Evolutionary conservation across 2,113 vertebrate species (phyloP).

Genomic region (Poeciliopsis turrubarensis): DNA sequence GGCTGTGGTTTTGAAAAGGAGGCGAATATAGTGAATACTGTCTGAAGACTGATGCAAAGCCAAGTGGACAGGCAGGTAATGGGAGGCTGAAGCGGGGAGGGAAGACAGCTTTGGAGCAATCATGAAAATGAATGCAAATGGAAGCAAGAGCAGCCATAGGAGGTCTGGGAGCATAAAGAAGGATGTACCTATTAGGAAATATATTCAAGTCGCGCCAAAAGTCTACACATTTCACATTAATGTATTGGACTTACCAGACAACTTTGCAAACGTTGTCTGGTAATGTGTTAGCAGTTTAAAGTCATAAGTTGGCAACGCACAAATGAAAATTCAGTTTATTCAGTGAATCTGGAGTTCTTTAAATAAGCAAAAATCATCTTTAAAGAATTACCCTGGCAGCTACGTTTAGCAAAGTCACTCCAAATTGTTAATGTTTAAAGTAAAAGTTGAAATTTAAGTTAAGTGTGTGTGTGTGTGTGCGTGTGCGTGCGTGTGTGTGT

Average conservation of each 20-base stretch:
- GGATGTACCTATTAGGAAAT: constrained; percentile 38
- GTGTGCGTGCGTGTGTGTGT: too few species aligned
- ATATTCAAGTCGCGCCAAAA: constrained; percentile 34
- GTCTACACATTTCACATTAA: background rate
- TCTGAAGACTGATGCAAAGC: constrained; percentile 73
- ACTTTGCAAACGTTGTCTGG: background rate
- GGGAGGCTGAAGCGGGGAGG: constrained; percentile 61
- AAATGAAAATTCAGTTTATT: background rate
- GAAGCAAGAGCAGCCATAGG: constrained; percentile 70
- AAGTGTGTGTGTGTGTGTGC: too few species aligned
- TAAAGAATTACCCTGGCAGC: background rate
- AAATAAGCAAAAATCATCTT: background rate
- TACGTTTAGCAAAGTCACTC: background rate
- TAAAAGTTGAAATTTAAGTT: background rate
- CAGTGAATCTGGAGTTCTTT: background rate
- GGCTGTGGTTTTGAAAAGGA: constrained; percentile 79
- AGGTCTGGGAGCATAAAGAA: constrained; percentile 56
- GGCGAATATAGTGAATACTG: constrained; percentile 72
- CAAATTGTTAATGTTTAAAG: background rate
- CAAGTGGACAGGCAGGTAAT: constrained; percentile 75
- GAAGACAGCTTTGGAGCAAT: constrained; percentile 75
- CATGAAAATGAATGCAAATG: constrained; percentile 84
- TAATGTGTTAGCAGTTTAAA: background rate
- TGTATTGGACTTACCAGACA: background rate
- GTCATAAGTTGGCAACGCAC: background rate